These are phyloP conservation scores for Clangula hyemalis DNA, from an alignment of 2,797 vertebrate genomes.

Conservation along the genomic window DNA sequence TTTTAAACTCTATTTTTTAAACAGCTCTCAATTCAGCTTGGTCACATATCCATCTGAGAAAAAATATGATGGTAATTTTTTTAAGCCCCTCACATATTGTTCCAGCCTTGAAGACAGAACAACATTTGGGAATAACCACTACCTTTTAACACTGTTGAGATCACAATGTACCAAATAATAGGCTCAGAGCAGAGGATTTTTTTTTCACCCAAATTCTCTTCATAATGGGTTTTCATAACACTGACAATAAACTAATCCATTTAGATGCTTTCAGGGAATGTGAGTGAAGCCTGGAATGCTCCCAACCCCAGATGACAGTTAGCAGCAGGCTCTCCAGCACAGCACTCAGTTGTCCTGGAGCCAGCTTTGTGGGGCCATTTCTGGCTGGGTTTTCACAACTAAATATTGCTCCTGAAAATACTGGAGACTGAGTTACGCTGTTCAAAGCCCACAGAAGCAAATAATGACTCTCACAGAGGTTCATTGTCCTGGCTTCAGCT, in stretches of 20 bases:
- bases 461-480: neutral
- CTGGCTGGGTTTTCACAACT: neutral
- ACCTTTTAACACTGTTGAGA: neutral
- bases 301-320: neutral
- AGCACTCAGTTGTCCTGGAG: rapidly evolving
- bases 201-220: neutral
- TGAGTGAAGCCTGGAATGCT: neutral
- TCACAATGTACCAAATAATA: neutral
- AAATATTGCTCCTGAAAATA: neutral
- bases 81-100: neutral
- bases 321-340: neutral
- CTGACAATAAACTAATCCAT: neutral
- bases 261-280: neutral
- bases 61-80: neutral
- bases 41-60: neutral
- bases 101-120: neutral
- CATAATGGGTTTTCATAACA: neutral
- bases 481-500: neutral
- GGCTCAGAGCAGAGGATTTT: neutral
- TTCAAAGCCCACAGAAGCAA: neutral
- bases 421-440: neutral
- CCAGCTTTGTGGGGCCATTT: rapidly evolving
- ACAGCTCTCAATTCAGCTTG: neutral
- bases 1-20: neutral
- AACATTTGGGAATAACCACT: neutral